These are phyloP conservation scores for Bombus terrestris DNA, from an alignment of 1,140 invertebrate species.

Conservation along the genomic window DNA sequence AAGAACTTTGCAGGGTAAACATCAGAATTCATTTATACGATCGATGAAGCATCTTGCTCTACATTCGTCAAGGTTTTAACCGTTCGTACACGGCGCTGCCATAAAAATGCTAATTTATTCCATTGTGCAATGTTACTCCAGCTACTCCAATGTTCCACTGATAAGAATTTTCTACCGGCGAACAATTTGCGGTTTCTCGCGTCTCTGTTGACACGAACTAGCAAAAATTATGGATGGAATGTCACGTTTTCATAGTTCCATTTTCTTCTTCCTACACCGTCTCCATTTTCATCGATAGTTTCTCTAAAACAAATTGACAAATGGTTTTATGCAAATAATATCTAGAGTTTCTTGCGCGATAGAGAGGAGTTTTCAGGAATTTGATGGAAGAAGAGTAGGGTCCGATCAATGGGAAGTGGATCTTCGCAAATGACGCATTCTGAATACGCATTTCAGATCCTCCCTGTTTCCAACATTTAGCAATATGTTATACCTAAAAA, in stretches of 20 bases:
- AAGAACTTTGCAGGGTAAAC: conserved; percentile 22
- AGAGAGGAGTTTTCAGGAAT: neutral
- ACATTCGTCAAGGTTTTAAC: conserved; percentile 34
- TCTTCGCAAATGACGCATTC: neutral
- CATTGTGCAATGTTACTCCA: neutral
- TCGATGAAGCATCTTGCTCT: conserved; percentile 34
- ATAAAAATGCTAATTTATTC: conserved; percentile 19
- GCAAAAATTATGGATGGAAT: neutral
- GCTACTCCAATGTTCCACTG: neutral
- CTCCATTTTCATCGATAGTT: neutral
- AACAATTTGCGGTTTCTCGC: neutral
- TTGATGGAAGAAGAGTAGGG: neutral
- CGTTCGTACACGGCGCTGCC: neutral
- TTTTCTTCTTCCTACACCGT: neutral
- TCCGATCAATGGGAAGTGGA: neutral
- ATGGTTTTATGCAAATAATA: conserved; percentile 27
- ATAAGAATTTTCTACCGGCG: neutral
- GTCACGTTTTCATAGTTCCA: neutral
- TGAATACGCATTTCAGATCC: neutral
- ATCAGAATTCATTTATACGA: conserved; percentile 39
- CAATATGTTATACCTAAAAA: neutral
- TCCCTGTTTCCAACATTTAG: neutral
- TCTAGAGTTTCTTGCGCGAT: conserved; percentile 7
- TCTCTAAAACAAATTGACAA: conserved; percentile 4
- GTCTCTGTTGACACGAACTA: neutral